Evolutionary conservation across 2,888 invertebrate genomes (phyloP).

Genomic region (Thecocarcelia acutangulata): DNA sequence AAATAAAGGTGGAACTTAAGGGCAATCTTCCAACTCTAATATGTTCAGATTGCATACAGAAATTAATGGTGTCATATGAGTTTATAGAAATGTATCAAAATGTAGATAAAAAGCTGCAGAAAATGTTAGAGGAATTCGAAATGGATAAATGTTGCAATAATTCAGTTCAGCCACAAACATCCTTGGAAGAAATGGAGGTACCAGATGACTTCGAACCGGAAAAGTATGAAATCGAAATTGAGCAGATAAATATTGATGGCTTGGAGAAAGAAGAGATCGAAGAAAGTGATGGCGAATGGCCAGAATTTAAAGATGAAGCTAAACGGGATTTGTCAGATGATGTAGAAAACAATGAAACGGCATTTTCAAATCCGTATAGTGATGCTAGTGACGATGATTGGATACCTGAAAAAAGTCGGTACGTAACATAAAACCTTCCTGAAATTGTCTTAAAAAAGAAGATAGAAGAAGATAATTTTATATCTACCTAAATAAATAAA

Average conservation of each 20-base stretch:
- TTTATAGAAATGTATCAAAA: conserved; percentile 52
- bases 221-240: conserved; percentile 43
- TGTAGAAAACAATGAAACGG: neutral
- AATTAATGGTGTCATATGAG: conserved; percentile 39
- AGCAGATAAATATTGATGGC: conserved; percentile 27
- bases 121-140: conserved; percentile 31
- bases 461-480: too few species aligned
- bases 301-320: conserved; percentile 38
- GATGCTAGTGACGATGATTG: conserved; percentile 41
- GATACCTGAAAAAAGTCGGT: conserved; percentile 9
- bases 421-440: neutral
- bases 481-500: too few species aligned
- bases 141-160: neutral
- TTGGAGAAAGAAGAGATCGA: neutral
- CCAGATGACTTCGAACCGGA: neutral
- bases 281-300: neutral
- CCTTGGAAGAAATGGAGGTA: neutral
- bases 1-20: conserved; percentile 28
- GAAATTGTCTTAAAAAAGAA: too few species aligned
- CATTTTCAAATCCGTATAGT: conserved; percentile 28
- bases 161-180: neutral
- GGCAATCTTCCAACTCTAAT: conserved; percentile 50
- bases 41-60: conserved; percentile 45
- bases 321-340: conserved; percentile 5
- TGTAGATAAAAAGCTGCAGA: conserved; percentile 36